A percentile compares a stretch with the other conserved stretches of the same genome.
Evolutionary conservation across 2,888 invertebrate genomes (phyloP).

Genomic region (Drosophila subquinaria): DNA sequence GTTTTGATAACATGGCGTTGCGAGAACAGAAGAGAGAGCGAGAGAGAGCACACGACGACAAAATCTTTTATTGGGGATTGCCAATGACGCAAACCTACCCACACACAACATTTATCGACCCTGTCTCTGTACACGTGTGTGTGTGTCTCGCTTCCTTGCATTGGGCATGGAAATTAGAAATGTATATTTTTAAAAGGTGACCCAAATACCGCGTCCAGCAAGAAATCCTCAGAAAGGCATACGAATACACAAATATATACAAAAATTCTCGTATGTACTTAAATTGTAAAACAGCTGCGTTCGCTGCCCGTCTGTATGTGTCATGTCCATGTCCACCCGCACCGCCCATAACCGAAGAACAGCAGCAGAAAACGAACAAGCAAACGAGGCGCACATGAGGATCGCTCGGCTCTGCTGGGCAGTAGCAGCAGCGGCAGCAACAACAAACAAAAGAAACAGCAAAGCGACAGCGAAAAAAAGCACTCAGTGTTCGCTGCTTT

Average conservation of each 20-base stretch:
- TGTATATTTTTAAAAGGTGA: conserved; percentile 76
- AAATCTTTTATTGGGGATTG: conserved; percentile 45
- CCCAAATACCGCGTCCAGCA: conserved; percentile 65
- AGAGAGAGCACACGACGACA: conserved; percentile 26
- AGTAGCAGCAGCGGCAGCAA: conserved; percentile 30
- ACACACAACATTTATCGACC: conserved; percentile 27
- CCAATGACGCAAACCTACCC: conserved; percentile 49
- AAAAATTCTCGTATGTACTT: conserved; percentile 1
- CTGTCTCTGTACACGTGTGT: conserved; percentile 18
- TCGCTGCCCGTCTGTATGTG: conserved; percentile 38
- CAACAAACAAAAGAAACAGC: conserved; percentile 28
- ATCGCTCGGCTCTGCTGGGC: conserved; percentile 33
- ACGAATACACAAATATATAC: conserved; percentile 6
- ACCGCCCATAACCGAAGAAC: conserved; percentile 43
- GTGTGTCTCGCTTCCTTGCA: conserved; percentile 56
- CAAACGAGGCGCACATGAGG: conserved; percentile 39
- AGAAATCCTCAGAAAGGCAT: conserved; percentile 52
- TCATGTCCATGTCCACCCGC: conserved; percentile 57
- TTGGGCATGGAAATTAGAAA: conserved; percentile 61
- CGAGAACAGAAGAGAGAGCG: conserved; percentile 11
- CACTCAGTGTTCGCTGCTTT: conserved; percentile 65
- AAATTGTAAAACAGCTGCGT: conserved; percentile 34
- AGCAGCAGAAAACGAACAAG: conserved; percentile 6
- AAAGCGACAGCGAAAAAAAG: conserved; percentile 42
- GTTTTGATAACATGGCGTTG: conserved; percentile 16